Conservation (phyloP, 2,888 invertebrate species). For the Torymus aiolomorphi region DNA sequence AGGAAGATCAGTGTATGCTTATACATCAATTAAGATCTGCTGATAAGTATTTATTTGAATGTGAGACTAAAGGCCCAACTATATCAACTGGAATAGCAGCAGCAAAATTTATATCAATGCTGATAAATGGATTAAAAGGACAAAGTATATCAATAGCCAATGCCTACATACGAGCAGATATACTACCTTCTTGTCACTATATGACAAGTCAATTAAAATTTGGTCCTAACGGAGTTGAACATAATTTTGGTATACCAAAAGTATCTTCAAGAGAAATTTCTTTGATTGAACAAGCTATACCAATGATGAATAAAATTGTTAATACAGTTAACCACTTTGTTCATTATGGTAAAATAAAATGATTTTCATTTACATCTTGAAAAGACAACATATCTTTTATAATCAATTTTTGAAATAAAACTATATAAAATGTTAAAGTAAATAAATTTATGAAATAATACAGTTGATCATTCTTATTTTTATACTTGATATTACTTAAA, state of each 20-base stretch:
- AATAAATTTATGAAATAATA: no score
- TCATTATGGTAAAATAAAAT: slow-evolving; percentile 24
- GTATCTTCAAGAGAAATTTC: slow-evolving; percentile 63
- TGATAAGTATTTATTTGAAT: slow-evolving; percentile 62
- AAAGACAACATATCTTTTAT: no score
- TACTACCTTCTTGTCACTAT: slow-evolving; percentile 67
- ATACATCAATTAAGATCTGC: slow-evolving; percentile 61
- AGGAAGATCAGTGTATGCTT: slow-evolving; percentile 65
- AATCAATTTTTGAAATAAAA: no score
- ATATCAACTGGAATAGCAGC: slow-evolving; percentile 66
- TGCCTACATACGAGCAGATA: slow-evolving; percentile 68
- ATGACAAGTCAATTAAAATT: slow-evolving; percentile 67
- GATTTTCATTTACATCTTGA: no score
- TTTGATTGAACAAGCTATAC: slow-evolving; percentile 65
- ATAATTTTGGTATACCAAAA: slow-evolving; percentile 68
- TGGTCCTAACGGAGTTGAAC: slow-evolving; percentile 65
- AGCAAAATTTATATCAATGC: slow-evolving; percentile 66
- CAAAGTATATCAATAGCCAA: slow-evolving; percentile 62
- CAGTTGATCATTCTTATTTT: no score
- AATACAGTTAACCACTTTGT: slow-evolving; percentile 57
- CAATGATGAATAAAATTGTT: slow-evolving; percentile 65
- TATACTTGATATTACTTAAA: no score
- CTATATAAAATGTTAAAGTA: no score
- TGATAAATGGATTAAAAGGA: slow-evolving; percentile 65
- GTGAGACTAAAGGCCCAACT: slow-evolving; percentile 58